Conservation (phyloP, 2,797 vertebrate genomes). For the Diceros bicornis region DNA sequence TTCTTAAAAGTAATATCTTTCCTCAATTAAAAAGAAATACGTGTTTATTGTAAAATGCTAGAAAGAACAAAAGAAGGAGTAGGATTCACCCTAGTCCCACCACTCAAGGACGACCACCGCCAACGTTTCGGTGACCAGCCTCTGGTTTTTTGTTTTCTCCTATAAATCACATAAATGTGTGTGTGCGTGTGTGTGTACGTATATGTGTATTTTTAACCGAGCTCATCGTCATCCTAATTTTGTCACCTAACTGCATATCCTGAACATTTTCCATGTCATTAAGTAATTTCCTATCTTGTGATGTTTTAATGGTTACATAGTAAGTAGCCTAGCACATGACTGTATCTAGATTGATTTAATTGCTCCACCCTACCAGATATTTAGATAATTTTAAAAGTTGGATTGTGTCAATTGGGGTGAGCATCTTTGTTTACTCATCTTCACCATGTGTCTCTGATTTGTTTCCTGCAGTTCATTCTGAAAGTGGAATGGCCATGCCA, state of each 20-base stretch:
- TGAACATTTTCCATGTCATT: neutral
- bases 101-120: neutral
- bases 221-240: neutral
- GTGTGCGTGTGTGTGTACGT: neutral
- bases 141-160: neutral
- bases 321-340: neutral
- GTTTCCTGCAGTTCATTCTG: neutral
- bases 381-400: neutral
- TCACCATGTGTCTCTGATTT: fast-evolving
- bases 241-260: neutral
- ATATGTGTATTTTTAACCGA: neutral
- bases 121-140: neutral
- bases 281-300: neutral
- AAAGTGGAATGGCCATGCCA: neutral
- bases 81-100: neutral
- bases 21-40: neutral
- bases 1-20: neutral
- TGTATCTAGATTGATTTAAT: neutral
- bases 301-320: neutral
- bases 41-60: neutral
- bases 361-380: neutral
- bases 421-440: neutral
- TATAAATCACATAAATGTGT: neutral
- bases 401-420: too few relatives aligned
- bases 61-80: neutral